These are phyloP conservation scores for Atrina japonica DNA, from an alignment of 2,888 invertebrate genomes.

Conservation along the genomic window DNA sequence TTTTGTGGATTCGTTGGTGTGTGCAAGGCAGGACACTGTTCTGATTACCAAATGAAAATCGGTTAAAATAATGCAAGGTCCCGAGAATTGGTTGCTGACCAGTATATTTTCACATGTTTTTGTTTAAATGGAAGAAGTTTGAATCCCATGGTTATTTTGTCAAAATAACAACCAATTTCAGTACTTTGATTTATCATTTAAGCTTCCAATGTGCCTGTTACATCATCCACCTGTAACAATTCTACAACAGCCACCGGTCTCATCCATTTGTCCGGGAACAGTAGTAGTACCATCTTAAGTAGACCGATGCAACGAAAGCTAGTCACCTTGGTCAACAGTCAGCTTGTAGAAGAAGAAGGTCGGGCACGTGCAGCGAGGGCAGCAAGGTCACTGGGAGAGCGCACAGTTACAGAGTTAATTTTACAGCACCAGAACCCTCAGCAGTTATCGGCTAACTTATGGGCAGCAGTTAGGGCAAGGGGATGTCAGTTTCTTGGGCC, in stretches of 20 bases:
- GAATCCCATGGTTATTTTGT: no score
- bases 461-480: conserved; percentile 97
- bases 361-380: conserved; percentile 83
- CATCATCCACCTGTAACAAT: no score
- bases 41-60: no score
- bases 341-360: conserved; percentile 92
- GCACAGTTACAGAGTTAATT: conserved; percentile 96
- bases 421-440: conserved; percentile 97
- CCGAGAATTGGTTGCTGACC: no score
- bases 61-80: no score
- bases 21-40: no score
- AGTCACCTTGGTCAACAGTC: conserved; percentile 95
- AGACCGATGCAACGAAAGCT: conserved; percentile 98
- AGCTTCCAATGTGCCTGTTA: no score
- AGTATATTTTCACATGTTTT: no score
- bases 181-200: no score
- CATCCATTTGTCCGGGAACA: background rate
- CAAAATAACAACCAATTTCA: no score
- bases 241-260: background rate
- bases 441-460: conserved; percentile 94
- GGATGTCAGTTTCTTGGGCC: conserved; percentile 99
- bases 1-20: no score
- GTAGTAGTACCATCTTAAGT: conserved; percentile 83
- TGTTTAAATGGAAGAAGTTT: no score
- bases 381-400: conserved; percentile 95